Evolutionary conservation across 2,888 invertebrate species (phyloP).

Genomic region (Baronia brevicornis): DNA sequence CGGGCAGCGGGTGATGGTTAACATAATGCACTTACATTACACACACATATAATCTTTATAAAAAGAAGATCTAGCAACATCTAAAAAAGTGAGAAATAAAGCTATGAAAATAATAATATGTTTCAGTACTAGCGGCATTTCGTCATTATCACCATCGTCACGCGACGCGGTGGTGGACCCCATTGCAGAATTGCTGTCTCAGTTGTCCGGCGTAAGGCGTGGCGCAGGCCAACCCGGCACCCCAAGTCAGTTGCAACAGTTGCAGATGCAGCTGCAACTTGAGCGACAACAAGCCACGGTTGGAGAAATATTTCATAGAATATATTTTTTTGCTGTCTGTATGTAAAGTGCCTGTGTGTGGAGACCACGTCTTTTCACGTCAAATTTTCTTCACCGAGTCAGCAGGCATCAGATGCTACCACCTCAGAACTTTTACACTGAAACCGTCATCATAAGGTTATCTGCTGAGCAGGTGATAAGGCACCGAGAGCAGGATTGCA

Average conservation of each 20-base stretch:
- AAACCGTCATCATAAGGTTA: too few species aligned
- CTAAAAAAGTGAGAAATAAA: too few species aligned
- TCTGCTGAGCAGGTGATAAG: too few species aligned
- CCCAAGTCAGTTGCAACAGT: conserved; percentile 91
- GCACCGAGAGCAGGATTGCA: too few species aligned
- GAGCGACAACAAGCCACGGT: conserved; percentile 90
- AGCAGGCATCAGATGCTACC: too few species aligned
- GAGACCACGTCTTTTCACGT: too few species aligned
- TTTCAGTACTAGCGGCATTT: conserved; percentile 87
- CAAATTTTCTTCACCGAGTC: too few species aligned
- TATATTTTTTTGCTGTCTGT: not conserved
- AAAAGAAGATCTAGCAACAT: not conserved
- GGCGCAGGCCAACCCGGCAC: conserved; percentile 72
- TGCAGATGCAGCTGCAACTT: conserved; percentile 96
- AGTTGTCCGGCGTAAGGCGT: conserved; percentile 94
- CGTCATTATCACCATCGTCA: conserved; percentile 90
- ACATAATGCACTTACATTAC: too few species aligned
- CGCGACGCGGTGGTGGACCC: conserved; percentile 97
- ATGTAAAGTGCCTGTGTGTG: not conserved
- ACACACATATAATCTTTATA: not conserved
- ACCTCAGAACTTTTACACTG: too few species aligned
- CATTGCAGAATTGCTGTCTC: conserved; percentile 95
- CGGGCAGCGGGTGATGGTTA: too few species aligned
- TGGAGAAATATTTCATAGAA: conserved; percentile 22
- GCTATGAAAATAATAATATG: conserved; percentile 20